phyloP scores from a whole-genome alignment of 1,140 invertebrate genomes.

The Drosophila athabasca region DNA sequence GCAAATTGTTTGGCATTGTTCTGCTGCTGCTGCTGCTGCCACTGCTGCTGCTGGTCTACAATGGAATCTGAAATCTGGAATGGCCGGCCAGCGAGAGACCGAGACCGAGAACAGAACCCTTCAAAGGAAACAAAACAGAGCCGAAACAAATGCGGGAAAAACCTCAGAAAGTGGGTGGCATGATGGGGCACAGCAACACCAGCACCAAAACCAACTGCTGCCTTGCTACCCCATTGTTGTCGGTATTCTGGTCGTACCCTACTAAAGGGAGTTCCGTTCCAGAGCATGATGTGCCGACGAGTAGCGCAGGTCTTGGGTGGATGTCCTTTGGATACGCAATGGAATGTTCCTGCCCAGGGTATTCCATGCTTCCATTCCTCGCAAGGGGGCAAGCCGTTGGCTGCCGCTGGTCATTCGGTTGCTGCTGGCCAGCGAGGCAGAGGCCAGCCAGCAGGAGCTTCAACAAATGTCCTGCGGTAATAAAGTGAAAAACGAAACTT shows the following conservation, averaged over 20 bases:
- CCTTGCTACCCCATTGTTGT: not conserved
- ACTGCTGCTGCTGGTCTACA: conserved; percentile 15
- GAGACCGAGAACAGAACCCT: conserved; percentile 22
- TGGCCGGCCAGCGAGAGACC: not conserved
- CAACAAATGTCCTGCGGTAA: conserved; percentile 51
- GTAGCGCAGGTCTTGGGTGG: conserved; percentile 1
- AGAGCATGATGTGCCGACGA: too few species aligned
- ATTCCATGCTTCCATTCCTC: too few species aligned
- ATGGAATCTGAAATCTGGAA: conserved; percentile 3
- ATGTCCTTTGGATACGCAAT: too few species aligned
- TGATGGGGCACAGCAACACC: not conserved
- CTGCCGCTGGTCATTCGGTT: too few species aligned
- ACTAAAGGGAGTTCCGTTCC: too few species aligned
- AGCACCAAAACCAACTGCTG: too few species aligned
- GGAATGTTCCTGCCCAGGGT: too few species aligned
- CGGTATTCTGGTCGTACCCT: not conserved
- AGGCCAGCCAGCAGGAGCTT: conserved; percentile 1
- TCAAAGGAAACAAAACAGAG: conserved; percentile 15
- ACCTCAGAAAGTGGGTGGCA: conserved; percentile 29
- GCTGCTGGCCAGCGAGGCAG: too few species aligned
- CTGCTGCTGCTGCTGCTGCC: not conserved
- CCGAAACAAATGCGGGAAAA: conserved; percentile 5
- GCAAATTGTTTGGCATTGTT: conserved; percentile 38
- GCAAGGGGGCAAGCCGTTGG: too few species aligned
- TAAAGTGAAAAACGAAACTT: conserved; percentile 41